Conservation (phyloP, 2,113 vertebrate species). For the Hydrochoerus hydrochaeris region DNA sequence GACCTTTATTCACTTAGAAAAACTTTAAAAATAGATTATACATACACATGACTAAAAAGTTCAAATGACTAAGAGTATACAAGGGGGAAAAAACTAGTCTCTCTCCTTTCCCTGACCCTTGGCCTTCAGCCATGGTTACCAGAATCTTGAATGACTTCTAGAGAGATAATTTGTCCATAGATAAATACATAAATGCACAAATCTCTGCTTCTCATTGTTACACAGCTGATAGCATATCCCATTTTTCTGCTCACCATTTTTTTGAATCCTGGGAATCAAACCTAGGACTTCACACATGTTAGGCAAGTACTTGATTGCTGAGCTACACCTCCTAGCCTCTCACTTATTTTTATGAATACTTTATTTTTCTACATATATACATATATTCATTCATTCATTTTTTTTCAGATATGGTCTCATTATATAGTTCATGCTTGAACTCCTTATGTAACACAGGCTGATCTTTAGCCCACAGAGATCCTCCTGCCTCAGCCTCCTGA, state of each 20-base stretch:
- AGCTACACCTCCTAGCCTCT: too few species aligned
- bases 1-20: conserved; percentile 2
- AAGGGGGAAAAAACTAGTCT: not conserved
- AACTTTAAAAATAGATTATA: conserved; percentile 7
- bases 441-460: not conserved
- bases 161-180: not conserved
- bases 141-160: not conserved
- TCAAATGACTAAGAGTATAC: not conserved
- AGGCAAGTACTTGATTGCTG: not conserved
- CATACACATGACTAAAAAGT: conserved; percentile 1
- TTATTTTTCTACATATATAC: not conserved
- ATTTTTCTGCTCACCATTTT: not conserved
- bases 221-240: too few species aligned
- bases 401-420: not conserved
- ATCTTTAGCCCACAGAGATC: not conserved
- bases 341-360: not conserved
- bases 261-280: not conserved
- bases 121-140: too few species aligned
- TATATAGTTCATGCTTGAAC: not conserved
- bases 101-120: not conserved
- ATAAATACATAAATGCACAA: not conserved
- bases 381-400: not conserved
- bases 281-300: not conserved
- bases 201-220: not conserved
- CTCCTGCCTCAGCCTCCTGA: not conserved